phyloP scores from a whole-genome alignment of 2,888 invertebrate species.

The Darwinula stevensoni region DNA sequence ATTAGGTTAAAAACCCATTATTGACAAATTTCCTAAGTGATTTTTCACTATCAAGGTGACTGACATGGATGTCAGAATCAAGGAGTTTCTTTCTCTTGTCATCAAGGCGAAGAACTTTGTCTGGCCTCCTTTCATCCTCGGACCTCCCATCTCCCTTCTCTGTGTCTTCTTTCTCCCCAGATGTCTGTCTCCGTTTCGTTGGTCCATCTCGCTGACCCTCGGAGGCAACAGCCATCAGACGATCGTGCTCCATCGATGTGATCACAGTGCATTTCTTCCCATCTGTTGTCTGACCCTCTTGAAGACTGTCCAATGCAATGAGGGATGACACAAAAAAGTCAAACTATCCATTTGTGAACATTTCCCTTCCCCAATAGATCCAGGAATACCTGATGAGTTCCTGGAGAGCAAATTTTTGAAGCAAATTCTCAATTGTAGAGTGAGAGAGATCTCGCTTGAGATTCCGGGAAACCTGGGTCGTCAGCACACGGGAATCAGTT shows the following conservation, averaged over 20 bases:
- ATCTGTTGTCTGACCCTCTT: slow-evolving; percentile 19
- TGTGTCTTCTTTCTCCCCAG: slow-evolving; percentile 9
- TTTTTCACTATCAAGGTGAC: too few species aligned
- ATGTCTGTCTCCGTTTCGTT: too few species aligned
- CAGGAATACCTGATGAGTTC: slow-evolving; percentile 31
- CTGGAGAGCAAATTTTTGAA: slow-evolving; percentile 48
- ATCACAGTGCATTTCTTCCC: slow-evolving; percentile 20
- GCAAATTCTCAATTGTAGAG: slow-evolving; percentile 32
- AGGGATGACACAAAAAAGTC: slow-evolving; percentile 6
- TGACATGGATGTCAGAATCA: slow-evolving; percentile 10
- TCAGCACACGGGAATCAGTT: slow-evolving; percentile 32
- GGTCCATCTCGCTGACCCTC: too few species aligned
- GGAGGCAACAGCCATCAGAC: background rate
- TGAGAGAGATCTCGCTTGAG: slow-evolving; percentile 21
- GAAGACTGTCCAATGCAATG: slow-evolving; percentile 15
- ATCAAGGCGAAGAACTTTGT: too few species aligned
- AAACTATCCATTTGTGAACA: background rate
- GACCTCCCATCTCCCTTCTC: slow-evolving; percentile 9
- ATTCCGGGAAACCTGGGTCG: slow-evolving; percentile 23
- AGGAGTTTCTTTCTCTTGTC: slow-evolving; percentile 10
- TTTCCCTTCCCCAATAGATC: background rate
- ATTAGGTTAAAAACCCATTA: too few species aligned
- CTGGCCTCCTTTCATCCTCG: too few species aligned
- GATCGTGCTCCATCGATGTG: slow-evolving; percentile 22
- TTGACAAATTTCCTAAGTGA: too few species aligned